phyloP scores from a whole-genome alignment of 2,797 vertebrate species.

The Allobates femoralis region DNA sequence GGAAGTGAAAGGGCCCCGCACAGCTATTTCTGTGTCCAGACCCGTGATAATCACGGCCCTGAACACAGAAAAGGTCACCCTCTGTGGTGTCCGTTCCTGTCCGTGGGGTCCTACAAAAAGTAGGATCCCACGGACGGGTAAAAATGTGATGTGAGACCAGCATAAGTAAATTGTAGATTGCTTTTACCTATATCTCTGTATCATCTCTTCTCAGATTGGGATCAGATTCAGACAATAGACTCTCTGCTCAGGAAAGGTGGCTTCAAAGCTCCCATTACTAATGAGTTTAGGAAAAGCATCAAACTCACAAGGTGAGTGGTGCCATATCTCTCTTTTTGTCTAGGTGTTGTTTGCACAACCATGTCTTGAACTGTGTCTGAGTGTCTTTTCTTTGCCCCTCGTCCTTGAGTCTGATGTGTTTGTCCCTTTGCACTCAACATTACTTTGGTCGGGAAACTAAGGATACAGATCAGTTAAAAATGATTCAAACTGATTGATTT shows the following conservation, averaged over 20 bases:
- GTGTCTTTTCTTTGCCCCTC: neutral
- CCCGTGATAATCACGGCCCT: too few relatives aligned
- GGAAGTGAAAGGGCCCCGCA: too few relatives aligned
- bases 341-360: neutral
- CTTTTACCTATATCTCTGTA: neutral
- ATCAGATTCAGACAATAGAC: slow-evolving; percentile 87
- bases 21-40: too few relatives aligned
- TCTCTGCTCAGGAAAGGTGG: slow-evolving; percentile 87
- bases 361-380: neutral
- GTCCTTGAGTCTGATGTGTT: neutral
- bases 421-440: neutral
- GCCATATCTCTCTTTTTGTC: neutral
- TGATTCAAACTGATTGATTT: too few relatives aligned
- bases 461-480: too few relatives aligned
- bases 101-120: too few relatives aligned
- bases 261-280: slow-evolving; percentile 85
- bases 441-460: neutral
- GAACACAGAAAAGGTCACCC: too few relatives aligned
- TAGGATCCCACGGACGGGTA: too few relatives aligned
- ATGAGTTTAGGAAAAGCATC: slow-evolving; percentile 86
- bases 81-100: too few relatives aligned
- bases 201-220: slow-evolving; percentile 78
- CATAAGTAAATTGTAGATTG: neutral
- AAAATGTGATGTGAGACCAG: too few relatives aligned
- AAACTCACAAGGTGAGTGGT: slow-evolving; percentile 81